Evolutionary conservation across 1,140 invertebrate genomes (phyloP).

Genomic region (Lepidurus couesii): DNA sequence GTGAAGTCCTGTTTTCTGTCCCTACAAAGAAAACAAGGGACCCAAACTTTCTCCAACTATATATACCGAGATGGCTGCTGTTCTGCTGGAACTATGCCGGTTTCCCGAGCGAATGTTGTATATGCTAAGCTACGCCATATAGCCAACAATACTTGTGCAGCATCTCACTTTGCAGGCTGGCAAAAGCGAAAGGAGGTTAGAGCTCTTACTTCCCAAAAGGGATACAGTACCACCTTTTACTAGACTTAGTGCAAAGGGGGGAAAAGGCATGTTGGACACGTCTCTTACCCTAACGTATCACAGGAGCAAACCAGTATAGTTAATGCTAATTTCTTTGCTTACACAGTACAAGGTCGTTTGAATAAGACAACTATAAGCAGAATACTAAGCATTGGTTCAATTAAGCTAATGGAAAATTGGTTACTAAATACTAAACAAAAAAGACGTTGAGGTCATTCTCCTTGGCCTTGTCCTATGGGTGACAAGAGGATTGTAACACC

Average conservation of each 20-base stretch:
- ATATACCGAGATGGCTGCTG: background rate
- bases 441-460: background rate
- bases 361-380: too few relatives aligned
- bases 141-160: background rate
- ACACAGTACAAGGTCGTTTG: background rate
- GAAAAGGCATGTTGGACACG: background rate
- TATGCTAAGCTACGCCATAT: too few relatives aligned
- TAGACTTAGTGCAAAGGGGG: background rate
- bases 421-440: background rate
- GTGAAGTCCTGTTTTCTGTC: background rate
- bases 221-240: background rate
- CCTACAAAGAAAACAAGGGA: background rate
- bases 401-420: background rate
- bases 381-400: background rate
- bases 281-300: background rate
- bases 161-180: constrained; percentile 14
- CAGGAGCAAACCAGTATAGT: background rate
- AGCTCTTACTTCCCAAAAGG: background rate
- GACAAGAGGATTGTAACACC: background rate
- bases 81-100: too few relatives aligned
- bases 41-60: background rate
- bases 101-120: too few relatives aligned
- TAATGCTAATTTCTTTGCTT: background rate
- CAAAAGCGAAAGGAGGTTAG: constrained; percentile 18
- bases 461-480: background rate